phyloP scores from a whole-genome alignment of 2,113 vertebrate species.

The Prunella himalayana region DNA sequence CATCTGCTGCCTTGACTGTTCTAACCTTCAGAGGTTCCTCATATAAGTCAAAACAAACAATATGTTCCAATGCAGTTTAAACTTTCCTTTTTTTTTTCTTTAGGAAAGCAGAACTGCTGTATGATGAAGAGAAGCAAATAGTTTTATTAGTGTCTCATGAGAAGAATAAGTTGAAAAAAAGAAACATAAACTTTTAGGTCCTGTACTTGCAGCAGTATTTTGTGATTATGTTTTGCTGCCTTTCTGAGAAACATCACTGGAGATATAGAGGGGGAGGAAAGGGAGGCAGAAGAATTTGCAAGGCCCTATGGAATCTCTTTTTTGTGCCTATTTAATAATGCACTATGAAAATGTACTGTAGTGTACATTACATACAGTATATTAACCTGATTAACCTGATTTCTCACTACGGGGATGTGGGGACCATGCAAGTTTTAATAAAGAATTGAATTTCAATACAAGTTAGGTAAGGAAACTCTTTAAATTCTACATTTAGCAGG shows the following conservation, averaged over 20 bases:
- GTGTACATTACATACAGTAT: background rate
- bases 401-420: background rate
- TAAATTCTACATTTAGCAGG: background rate
- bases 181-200: background rate
- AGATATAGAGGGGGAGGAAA: background rate
- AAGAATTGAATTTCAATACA: background rate
- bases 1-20: background rate
- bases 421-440: accelerated
- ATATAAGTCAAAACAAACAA: background rate
- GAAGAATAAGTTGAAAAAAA: background rate
- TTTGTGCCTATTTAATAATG: background rate
- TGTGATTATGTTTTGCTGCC: background rate
- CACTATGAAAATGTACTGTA: background rate
- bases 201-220: background rate
- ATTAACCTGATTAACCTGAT: background rate
- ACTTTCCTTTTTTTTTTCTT: background rate
- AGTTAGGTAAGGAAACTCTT: background rate
- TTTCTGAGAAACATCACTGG: background rate
- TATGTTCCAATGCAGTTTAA: background rate
- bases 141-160: background rate
- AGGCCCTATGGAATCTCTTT: background rate
- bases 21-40: background rate
- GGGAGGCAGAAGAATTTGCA: background rate
- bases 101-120: background rate
- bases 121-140: background rate